Conservation (phyloP, 2,797 vertebrate genomes). For the Smutsia gigantea region DNA sequence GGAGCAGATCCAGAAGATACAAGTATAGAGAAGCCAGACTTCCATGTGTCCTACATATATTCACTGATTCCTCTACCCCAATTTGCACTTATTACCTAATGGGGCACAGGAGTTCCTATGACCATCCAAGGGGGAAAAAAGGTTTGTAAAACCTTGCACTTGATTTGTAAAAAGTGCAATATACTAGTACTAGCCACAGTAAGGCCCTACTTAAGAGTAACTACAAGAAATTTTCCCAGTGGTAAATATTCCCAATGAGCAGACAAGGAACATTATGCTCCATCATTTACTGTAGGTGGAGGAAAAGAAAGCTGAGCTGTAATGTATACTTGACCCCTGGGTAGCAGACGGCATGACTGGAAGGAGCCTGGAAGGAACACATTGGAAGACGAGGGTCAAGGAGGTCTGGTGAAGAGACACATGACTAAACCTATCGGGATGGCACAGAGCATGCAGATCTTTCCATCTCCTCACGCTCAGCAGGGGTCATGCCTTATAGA, state of each 20-base stretch:
- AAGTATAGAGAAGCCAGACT: neutral
- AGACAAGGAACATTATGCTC: slow-evolving; percentile 5
- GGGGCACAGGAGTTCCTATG: neutral
- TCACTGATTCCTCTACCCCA: neutral
- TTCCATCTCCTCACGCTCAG: neutral
- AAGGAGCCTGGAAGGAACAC: neutral
- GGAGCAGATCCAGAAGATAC: neutral
- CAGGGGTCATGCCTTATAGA: neutral
- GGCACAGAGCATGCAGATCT: neutral
- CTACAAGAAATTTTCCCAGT: slow-evolving; percentile 48
- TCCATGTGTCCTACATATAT: neutral
- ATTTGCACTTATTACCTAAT: neutral
- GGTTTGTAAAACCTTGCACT: neutral
- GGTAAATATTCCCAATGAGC: slow-evolving; percentile 38
- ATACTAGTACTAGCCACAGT: neutral
- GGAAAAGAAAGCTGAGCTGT: neutral
- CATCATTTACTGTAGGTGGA: neutral
- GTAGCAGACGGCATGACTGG: neutral
- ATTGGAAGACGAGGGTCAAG: neutral
- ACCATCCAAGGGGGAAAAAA: neutral
- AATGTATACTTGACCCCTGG: neutral
- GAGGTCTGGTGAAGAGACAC: neutral
- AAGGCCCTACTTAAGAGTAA: slow-evolving; percentile 33
- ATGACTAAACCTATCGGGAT: neutral
- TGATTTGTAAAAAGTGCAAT: slow-evolving; percentile 27